A percentile compares a stretch with the other conserved stretches of the same genome.
Evolutionary conservation across 2,797 vertebrate genomes (phyloP).

Genomic region (Meda fulgida): DNA sequence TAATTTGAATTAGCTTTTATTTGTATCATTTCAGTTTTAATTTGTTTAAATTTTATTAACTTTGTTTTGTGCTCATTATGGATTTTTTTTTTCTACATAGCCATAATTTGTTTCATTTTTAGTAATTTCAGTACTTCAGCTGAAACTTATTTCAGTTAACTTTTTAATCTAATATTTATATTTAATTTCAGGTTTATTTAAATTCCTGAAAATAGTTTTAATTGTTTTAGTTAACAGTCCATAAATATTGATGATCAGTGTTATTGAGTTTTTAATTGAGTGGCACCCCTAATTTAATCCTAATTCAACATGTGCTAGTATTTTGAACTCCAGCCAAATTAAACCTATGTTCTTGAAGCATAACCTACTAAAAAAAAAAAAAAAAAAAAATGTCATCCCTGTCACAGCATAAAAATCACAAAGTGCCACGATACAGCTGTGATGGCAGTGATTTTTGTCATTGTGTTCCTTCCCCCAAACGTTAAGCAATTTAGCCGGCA

Average conservation of each 20-base stretch:
- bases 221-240: not conserved
- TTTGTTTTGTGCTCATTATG: not conserved
- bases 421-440: not conserved
- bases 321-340: too few relatives aligned
- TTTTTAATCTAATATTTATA: too few relatives aligned
- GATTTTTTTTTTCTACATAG: not conserved
- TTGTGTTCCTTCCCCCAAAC: not conserved
- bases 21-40: too few relatives aligned
- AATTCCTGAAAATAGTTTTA: not conserved
- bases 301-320: too few relatives aligned
- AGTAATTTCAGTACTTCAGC: not conserved
- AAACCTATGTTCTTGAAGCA: not conserved
- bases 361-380: not conserved
- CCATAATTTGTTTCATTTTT: not conserved
- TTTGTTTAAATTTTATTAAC: not conserved
- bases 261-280: not conserved
- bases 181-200: not conserved
- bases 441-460: not conserved
- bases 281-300: not conserved
- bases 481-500: constrained; percentile 23
- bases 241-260: too few relatives aligned
- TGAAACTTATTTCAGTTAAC: not conserved
- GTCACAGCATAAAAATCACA: not conserved
- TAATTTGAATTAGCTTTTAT: not conserved
- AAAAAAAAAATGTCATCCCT: not conserved